These are phyloP conservation scores for Thoracochromis brauschi DNA, from an alignment of 2,113 vertebrate species.

Conservation along the genomic window DNA sequence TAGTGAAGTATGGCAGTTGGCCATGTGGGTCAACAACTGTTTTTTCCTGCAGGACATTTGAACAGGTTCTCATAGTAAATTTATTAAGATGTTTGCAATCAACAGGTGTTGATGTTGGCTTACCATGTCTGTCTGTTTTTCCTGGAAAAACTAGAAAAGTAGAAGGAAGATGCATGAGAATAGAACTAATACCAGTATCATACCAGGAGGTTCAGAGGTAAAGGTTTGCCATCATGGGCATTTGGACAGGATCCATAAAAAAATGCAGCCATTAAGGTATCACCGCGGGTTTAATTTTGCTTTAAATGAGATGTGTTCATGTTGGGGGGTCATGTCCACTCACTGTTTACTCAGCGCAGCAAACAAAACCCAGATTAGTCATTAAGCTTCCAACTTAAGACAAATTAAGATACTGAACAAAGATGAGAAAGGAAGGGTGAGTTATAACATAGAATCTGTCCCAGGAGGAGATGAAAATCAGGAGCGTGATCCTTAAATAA, in stretches of 20 bases:
- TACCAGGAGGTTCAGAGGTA: background rate
- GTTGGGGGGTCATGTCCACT: background rate
- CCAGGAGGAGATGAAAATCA: background rate
- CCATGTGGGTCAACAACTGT: background rate
- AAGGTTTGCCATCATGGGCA: background rate
- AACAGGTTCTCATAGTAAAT: background rate
- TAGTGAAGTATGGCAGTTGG: background rate
- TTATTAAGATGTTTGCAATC: background rate
- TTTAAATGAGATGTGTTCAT: background rate
- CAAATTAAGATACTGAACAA: background rate
- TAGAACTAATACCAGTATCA: background rate
- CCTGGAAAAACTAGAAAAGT: background rate
- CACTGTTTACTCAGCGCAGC: background rate
- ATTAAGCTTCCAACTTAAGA: background rate
- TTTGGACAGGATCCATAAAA: background rate
- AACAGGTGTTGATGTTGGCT: background rate
- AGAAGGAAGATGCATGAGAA: background rate
- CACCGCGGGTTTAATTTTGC: accelerated
- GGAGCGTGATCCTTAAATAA: background rate
- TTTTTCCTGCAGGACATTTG: background rate
- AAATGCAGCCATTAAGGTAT: background rate
- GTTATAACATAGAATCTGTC: background rate
- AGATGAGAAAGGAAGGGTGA: background rate
- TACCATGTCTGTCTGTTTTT: background rate
- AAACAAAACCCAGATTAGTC: background rate